Evolutionary conservation across 2,888 invertebrate species (phyloP), one percentile per base, ranked within the genome.

Genomic region (Andricus quercusramuli): DNA sequence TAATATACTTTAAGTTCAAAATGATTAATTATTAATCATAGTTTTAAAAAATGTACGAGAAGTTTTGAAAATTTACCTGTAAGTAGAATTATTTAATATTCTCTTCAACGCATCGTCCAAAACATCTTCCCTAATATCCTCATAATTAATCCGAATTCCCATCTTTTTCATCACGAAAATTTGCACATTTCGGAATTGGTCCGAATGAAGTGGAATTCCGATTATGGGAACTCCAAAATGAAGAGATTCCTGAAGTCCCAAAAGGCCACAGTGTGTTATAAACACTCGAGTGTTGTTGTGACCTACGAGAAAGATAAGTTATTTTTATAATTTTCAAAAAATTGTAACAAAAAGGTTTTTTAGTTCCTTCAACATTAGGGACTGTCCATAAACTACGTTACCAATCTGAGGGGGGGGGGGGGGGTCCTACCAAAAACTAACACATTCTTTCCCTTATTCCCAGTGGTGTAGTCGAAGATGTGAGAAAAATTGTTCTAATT

Each of bases 241-340:
- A n/a, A 87, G 8, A 4, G 88, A 86, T 83, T 89, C 89, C 67
- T 86, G 85, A 11, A 84, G 81, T 15, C 89, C 87, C 86, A 88
- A 85, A 0, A 89, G 78, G 0, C 88, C 89, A 0, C 88, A 89
- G 44, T 90, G 90, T 1, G 88, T 88, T 41, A 89, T 84, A 29
- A 89, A 93, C 11, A 91, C 91, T 65, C 88, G 88, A 0, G 92
- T 90, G 65, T 93, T 83, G 6, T 44, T 62, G 56, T 83, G 83
- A 1, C 76, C 83, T 83, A 37, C 3, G 22, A 67, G 29, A 29
- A 79, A 56, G 56, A 56, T 22, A 59, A 22, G 4, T 22, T 22
- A 1, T 6, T 22, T 59, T n/a, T 13, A 22, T 22, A 59, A 59
- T 59, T 59, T 51, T 1, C 8, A 59, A 22, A 59, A 22, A 3